A percentile compares a stretch with the other conserved stretches of the same genome.
Conservation (phyloP, 2,888 invertebrate species). For the Ennomos fuscantarius region DNA sequence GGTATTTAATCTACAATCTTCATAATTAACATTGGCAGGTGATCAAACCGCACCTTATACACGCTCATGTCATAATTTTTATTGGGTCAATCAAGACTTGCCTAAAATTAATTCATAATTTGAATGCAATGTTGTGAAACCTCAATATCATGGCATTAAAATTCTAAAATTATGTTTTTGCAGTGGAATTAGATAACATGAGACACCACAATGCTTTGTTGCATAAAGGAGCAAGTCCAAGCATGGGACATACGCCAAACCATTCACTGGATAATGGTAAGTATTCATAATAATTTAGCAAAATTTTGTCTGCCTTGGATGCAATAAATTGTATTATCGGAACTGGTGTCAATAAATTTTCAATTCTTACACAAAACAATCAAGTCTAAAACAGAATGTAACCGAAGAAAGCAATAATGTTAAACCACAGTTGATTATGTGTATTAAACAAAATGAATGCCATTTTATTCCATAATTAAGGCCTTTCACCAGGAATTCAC, state of each 20-base stretch:
- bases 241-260: constrained; percentile 62
- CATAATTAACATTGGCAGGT: no score
- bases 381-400: background rate
- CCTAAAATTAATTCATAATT: no score
- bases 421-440: background rate
- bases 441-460: background rate
- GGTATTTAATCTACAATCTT: no score
- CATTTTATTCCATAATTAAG: constrained; percentile 15
- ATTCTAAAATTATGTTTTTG: constrained; percentile 43
- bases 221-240: constrained; percentile 72
- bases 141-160: constrained; percentile 8
- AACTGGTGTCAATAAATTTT: no score
- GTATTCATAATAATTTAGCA: constrained; percentile 11
- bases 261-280: constrained; percentile 67
- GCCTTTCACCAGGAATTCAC: constrained; percentile 19
- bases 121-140: no score
- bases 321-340: no score
- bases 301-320: no score
- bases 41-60: no score
- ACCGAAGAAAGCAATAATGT: constrained; percentile 1
- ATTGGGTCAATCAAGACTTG: no score
- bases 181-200: constrained; percentile 86
- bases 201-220: constrained; percentile 84
- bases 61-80: no score
- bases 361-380: background rate